These are phyloP conservation scores for Dreissena polymorpha DNA, from an alignment of 1,140 invertebrate species.

Conservation along the genomic window DNA sequence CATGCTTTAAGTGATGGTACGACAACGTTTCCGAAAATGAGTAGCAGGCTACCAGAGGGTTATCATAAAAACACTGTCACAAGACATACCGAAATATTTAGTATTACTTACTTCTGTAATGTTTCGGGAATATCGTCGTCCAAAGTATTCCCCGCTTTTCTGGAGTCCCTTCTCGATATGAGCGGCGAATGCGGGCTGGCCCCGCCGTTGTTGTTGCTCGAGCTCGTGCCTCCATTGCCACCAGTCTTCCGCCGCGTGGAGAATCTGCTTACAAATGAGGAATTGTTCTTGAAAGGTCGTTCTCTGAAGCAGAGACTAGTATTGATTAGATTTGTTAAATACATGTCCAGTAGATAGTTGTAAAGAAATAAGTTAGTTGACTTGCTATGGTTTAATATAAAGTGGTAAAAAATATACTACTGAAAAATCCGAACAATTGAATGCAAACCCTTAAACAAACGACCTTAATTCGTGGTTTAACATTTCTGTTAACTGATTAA, in stretches of 20 bases:
- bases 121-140: constrained; percentile 69
- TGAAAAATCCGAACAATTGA: neutral
- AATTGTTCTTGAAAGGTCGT: constrained; percentile 71
- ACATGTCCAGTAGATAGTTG: neutral
- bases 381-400: neutral
- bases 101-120: constrained; percentile 69
- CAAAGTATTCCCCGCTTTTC: constrained; percentile 47
- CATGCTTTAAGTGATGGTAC: too few relatives aligned
- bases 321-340: neutral
- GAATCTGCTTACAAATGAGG: constrained; percentile 75
- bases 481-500: neutral
- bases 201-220: constrained; percentile 48
- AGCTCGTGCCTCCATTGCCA: constrained; percentile 45
- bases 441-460: neutral
- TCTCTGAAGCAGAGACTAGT: constrained; percentile 58
- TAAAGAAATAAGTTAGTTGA: neutral
- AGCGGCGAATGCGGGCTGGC: constrained; percentile 68
- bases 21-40: too few relatives aligned
- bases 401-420: neutral
- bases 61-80: too few relatives aligned
- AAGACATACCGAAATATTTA: too few relatives aligned
- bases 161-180: constrained; percentile 58
- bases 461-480: neutral
- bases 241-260: constrained; percentile 72
- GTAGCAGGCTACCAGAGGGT: too few relatives aligned